Percentiles rank a stretch among this genome's conserved stretches.
Evolutionary conservation across 2,113 vertebrate genomes (phyloP).

Genomic region (Myocastor coypus): DNA sequence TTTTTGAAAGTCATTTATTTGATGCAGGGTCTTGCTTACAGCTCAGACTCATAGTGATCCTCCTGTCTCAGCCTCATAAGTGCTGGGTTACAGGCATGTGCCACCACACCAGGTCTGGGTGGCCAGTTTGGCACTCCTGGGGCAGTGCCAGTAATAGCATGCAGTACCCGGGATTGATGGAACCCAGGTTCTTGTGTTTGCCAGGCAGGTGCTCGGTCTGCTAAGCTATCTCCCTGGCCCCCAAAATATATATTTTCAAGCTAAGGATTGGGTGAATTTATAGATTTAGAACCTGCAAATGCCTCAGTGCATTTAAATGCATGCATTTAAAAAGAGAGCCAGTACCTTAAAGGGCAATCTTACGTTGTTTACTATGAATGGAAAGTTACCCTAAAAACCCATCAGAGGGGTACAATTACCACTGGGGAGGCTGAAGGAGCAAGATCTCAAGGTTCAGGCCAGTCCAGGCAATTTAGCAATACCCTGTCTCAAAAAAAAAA

Average conservation of each 20-base stretch:
- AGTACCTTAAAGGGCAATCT: neutral
- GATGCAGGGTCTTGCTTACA: too few relatives aligned
- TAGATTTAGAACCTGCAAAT: neutral
- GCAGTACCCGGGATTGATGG: too few relatives aligned
- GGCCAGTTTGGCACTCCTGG: too few relatives aligned
- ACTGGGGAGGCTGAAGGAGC: neutral
- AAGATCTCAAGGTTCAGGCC: neutral
- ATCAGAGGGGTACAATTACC: neutral
- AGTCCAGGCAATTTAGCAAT: neutral
- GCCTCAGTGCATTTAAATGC: neutral
- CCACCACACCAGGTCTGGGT: too few relatives aligned
- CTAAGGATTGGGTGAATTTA: neutral
- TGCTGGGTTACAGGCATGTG: too few relatives aligned
- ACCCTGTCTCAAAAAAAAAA: neutral
- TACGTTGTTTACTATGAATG: neutral
- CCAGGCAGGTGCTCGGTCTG: too few relatives aligned
- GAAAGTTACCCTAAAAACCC: neutral
- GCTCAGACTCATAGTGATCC: too few relatives aligned
- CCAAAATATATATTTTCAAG: neutral
- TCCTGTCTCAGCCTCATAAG: too few relatives aligned
- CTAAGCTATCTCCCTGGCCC: too few relatives aligned
- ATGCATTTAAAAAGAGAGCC: neutral
- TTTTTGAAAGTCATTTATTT: too few relatives aligned
- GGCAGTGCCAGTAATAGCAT: too few relatives aligned
- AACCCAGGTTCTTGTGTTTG: too few relatives aligned